Conservation (phyloP, 2,113 vertebrate species). For the Himantopus leucocephalus region DNA sequence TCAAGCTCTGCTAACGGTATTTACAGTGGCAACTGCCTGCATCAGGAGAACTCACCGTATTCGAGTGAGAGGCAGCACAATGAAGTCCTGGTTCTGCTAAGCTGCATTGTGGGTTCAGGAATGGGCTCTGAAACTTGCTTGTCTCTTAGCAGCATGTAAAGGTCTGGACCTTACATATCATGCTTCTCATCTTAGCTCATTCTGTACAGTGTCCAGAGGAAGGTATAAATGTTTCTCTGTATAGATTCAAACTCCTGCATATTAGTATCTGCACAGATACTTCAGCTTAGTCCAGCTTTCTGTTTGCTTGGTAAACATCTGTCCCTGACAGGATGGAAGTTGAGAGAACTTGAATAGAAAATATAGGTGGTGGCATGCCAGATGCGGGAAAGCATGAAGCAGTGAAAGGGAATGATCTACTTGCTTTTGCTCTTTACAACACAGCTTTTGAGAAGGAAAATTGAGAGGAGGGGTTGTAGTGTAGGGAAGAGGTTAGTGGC, state of each 20-base stretch:
- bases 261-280: not conserved
- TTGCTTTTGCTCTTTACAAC: not conserved
- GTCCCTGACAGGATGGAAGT: not conserved
- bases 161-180: not conserved
- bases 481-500: not conserved
- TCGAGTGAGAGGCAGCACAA: not conserved
- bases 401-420: not conserved
- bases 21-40: not conserved
- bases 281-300: not conserved
- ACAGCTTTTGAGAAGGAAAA: not conserved
- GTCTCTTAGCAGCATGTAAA: not conserved
- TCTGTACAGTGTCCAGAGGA: not conserved
- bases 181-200: not conserved
- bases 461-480: not conserved
- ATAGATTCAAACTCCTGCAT: not conserved
- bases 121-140: not conserved
- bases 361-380: not conserved
- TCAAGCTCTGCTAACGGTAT: not conserved
- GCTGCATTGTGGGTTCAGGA: not conserved
- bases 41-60: not conserved
- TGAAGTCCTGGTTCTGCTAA: not conserved
- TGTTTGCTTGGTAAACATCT: constrained; percentile 20
- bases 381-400: not conserved
- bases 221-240: not conserved
- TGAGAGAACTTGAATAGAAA: not conserved